Conservation (phyloP, 1,140 invertebrate genomes). For the roundworm (Caenorhabditis elegans) region DNA sequence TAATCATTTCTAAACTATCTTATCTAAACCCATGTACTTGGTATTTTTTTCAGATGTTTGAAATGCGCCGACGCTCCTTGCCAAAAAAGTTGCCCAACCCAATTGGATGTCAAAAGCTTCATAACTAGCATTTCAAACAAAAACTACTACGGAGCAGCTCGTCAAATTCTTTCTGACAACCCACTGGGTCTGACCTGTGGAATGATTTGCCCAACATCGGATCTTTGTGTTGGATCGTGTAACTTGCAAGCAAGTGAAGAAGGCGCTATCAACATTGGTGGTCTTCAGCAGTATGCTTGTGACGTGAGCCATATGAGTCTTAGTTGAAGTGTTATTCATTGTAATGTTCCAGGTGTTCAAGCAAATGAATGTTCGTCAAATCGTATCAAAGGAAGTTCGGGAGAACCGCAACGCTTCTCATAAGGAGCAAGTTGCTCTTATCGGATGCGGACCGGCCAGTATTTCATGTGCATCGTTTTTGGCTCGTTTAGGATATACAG, state of each 20-base stretch:
- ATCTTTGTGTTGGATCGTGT: constrained; percentile 94
- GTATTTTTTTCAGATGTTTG: constrained; percentile 76
- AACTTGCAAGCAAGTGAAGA: constrained; percentile 92
- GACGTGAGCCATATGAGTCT: constrained; percentile 73
- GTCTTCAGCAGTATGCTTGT: constrained; percentile 93
- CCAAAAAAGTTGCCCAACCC: constrained; percentile 96
- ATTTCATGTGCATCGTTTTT: constrained; percentile 94
- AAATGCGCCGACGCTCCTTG: constrained; percentile 98
- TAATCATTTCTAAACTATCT: no score
- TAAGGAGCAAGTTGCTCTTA: constrained; percentile 80
- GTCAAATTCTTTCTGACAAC: constrained; percentile 93
- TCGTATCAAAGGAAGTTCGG: constrained; percentile 73
- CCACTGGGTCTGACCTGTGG: constrained; percentile 91
- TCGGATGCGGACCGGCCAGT: constrained; percentile 94
- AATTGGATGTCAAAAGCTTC: constrained; percentile 92
- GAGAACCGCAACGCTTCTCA: constrained; percentile 69
- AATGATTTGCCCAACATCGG: constrained; percentile 98
- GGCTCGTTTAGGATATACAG: constrained; percentile 83
- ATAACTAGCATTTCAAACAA: constrained; percentile 94
- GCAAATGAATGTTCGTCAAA: constrained; percentile 86
- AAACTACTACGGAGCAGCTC: constrained; percentile 98
- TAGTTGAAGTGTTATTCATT: neutral
- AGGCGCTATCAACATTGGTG: constrained; percentile 96
- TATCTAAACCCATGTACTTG: no score
- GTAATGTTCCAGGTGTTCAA: constrained; percentile 79